Evolutionary conservation across 2,888 invertebrate species (phyloP).

Genomic region (Cataglyphis livida): DNA sequence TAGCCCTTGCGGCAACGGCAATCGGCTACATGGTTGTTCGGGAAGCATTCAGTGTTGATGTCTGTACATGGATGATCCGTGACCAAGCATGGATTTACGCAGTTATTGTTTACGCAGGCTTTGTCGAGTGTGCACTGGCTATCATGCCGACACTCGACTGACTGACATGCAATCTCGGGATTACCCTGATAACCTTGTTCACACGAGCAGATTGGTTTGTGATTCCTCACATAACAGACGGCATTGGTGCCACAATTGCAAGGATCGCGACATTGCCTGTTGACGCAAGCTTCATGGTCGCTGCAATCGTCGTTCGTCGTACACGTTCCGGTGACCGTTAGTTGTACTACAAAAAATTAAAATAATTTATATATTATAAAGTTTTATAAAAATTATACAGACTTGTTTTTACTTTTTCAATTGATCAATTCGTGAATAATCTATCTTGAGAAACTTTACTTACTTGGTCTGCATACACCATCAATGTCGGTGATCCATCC

Average conservation of each 20-base stretch:
- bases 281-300: constrained; percentile 93
- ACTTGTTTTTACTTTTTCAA: neutral
- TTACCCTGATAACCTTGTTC: constrained; percentile 94
- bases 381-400: constrained; percentile 6
- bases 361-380: neutral
- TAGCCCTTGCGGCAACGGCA: constrained; percentile 94
- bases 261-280: constrained; percentile 94
- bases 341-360: constrained; percentile 88
- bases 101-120: constrained; percentile 94
- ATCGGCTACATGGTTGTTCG: constrained; percentile 90
- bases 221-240: constrained; percentile 92
- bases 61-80: constrained; percentile 91
- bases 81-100: constrained; percentile 94
- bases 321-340: constrained; percentile 88
- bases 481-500: constrained; percentile 93
- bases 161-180: constrained; percentile 92
- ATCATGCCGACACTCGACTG: constrained; percentile 93
- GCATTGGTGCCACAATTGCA: constrained; percentile 95
- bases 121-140: constrained; percentile 94
- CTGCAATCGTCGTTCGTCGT: constrained; percentile 92
- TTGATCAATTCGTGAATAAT: neutral
- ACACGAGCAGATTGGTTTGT: constrained; percentile 95
- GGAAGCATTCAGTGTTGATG: constrained; percentile 93
- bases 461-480: constrained; percentile 91
- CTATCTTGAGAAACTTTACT: constrained; percentile 62